Evolutionary conservation across 2,113 vertebrate species (phyloP), one percentile per base, ranked within the genome.

Genomic region (Micromys minutus): DNA sequence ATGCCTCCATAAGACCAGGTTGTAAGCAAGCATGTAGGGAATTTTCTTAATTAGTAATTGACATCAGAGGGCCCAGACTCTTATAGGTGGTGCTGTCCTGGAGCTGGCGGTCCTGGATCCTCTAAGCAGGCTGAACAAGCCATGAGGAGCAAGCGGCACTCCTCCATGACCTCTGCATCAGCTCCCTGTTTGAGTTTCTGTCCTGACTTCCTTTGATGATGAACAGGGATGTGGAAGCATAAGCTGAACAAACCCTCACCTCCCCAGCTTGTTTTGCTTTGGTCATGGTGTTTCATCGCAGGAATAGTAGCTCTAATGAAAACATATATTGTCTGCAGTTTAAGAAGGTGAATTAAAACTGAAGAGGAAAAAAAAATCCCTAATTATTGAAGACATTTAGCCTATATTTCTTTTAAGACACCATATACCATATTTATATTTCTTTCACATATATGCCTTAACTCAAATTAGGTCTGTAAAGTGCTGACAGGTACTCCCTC

Each of bases 381-480:
- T 83, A 34, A 77, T 93, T 75, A 65, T 52, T 85, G 61, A 92
- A 79, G 47, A 31, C 21, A n/a, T 59, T 85, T 42, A 85, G 79
- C 21, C 15, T 91, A 50, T n/a, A 86, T 61, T 93, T 90, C 50
- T 65, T 89, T 47, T 24, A 79, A 89, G 75, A 50, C 45, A 87
- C 59, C 52, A 34, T 94, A 57, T 42, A 42, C 8, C 52, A 10
- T 45, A 65, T 34, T 63, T 94, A 90, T 63, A 12, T 91, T 83
- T 89, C 29, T 89, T 96, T 75, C 15, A 24, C 47, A 88, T 87
- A 45, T 1, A 34, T 55, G 36, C 39, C 89, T 36, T 91, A 76
- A 77, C 39, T 94, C 84, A 91, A 91, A 95, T 93, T 83, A 96
- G 61, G 2, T 77, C 93, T 83, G 67, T 13, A 81, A 93, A 87